A percentile compares a stretch with the other conserved stretches of the same genome.
Conservation (phyloP, 2,113 vertebrate genomes). For the Brachyistius frenatus region DNA sequence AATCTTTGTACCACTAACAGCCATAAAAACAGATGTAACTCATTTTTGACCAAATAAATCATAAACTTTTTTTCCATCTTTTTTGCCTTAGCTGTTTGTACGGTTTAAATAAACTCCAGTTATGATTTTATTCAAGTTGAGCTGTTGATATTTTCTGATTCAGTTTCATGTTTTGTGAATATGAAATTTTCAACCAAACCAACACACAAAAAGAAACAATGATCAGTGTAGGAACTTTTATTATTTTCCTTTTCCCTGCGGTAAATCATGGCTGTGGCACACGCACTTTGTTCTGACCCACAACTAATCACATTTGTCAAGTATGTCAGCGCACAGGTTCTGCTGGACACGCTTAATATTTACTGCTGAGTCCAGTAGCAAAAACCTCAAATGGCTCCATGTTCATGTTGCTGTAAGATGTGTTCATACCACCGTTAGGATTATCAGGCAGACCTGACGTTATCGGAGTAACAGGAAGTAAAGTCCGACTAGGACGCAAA, state of each 20-base stretch:
- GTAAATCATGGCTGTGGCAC: background rate
- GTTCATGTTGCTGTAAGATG: background rate
- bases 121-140: background rate
- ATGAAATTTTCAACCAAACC: background rate
- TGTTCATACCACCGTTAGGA: background rate
- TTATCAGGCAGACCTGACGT: background rate
- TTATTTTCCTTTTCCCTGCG: background rate
- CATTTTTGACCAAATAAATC: too few species aligned
- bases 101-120: background rate
- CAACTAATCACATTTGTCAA: background rate
- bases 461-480: background rate
- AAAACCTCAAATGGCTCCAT: background rate
- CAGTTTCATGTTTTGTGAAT: background rate
- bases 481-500: background rate
- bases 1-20: background rate
- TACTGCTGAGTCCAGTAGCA: constrained; percentile 1
- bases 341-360: background rate
- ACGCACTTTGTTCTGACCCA: background rate
- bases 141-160: background rate
- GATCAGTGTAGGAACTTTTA: background rate
- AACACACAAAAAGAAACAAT: background rate
- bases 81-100: background rate
- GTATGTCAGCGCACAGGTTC: background rate
- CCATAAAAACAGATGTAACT: background rate
- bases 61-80: too few species aligned